Evolutionary conservation across 1,140 invertebrate species (phyloP), one percentile per base, ranked within the genome.

Genomic region (Pantala flavescens): DNA sequence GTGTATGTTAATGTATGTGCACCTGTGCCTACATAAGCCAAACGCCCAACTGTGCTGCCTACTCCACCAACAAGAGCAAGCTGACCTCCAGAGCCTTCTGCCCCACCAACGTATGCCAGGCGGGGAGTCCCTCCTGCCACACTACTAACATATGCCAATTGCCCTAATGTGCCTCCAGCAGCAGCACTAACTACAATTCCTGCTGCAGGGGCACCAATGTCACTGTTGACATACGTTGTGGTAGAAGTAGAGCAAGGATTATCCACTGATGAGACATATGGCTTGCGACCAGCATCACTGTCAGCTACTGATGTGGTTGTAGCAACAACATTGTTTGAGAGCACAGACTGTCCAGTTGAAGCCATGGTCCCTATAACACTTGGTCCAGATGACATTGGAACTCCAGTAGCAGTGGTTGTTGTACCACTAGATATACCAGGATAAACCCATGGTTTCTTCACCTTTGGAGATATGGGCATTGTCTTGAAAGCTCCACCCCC

Each of bases 401-500:
- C 9, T 36, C 28, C 28, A 36, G 28, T 36, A 9, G 28, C 28
- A 21, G 49, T 63, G 14, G 49, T 63, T 19, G 49, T 63, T 63
- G 16, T 21, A 7, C 16, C n/a, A 7, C 3, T 63, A 63, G 49
- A 3, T 14, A 63, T 12, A 63, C 49, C 49, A 7, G 49, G 12
- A 21, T 63, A 63, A 3, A 63, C 49, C 49, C 49, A 63, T 7
- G 49, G 14, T 12, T 63, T 63, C 12, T 73, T 79, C 75, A 87
- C 83, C 82, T 88, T 87, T 0, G 87, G 87, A 23, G 87, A 88
- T 63, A 85, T 83, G 7, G 93, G 92, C 85, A 93, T 93, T 12
- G 91, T 92, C 83, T 94, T 93, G 79, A 95, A 95, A 70, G 93
- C 93, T 24, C 83, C 82, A 24, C 92, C 91, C 70, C 93, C 92